Evolutionary conservation across 2,797 vertebrate genomes (phyloP), one percentile per base, ranked within the genome.

Genomic region (Anabas testudineus): DNA sequence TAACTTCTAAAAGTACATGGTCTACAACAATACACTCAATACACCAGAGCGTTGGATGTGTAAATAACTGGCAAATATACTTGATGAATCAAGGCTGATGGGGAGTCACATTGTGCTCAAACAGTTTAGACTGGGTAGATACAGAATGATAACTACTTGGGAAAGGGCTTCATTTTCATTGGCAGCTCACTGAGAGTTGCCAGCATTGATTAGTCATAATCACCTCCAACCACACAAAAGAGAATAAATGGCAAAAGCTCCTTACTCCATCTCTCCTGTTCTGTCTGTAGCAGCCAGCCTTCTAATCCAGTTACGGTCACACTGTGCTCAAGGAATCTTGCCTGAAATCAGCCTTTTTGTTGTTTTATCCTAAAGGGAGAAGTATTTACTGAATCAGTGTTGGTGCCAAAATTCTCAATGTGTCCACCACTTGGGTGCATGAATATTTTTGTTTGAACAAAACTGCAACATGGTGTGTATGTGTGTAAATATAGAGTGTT

Each of bases 281-380:
- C 75, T 83, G 76, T 87, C 68, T 79, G 51, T 53, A 62, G 80
- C 77, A 88, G 80, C 56, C 84, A 86, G 78, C 64, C 71, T 80
- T 89, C 82, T 90, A 87, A 90, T 90, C 87, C 84, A 88, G 89
- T 91, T 89, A 91, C 54, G 67, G 70, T 62, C 87, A 66, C 76
- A 80, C 73, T 76, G 48, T 61, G 74, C 76, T 82, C 58, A 66
- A 87, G 79, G 76, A 88, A 84, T 91, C 84, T 82, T 22, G 62
- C 69, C 83, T 80, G 68, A 82, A 82, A 87, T 90, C 77, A 76
- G 65, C 65, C 74, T 78, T 83, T 90, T 83, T 90, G 67, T 87
- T 71, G 67, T 80, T 82, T 77, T 32, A 63, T 82, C 62, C 70
- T 68, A 46, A 62, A 32, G 67, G 73, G 68, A 72, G 80, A 70